A percentile compares a stretch with the other conserved stretches of the same genome.
Conservation (phyloP, 1,140 invertebrate genomes). For the Globodera rostochiensis region DNA sequence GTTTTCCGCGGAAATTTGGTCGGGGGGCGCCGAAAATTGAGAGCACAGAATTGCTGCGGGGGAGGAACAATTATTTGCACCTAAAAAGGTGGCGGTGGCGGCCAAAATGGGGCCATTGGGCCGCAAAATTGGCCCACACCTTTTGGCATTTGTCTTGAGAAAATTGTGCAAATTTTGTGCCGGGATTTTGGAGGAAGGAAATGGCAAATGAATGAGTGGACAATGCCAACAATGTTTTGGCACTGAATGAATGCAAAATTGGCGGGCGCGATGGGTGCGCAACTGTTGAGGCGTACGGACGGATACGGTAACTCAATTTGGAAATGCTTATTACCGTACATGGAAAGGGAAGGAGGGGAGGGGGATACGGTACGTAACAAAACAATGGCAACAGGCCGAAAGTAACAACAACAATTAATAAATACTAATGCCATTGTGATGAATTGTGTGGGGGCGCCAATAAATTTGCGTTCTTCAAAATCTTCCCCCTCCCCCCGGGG, state of each 20-base stretch:
- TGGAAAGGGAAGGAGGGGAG: neutral
- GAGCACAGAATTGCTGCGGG: neutral
- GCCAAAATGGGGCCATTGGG: neutral
- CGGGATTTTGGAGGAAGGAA: neutral
- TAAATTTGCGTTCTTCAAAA: too few relatives aligned
- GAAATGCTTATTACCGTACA: neutral
- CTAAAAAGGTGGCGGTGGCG: neutral
- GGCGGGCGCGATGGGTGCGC: too few relatives aligned
- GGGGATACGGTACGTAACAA: neutral
- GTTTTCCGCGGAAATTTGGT: neutral
- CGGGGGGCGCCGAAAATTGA: neutral
- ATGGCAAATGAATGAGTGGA: neutral
- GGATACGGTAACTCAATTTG: neutral
- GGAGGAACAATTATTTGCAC: slow-evolving; percentile 3
- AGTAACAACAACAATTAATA: too few relatives aligned
- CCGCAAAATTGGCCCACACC: neutral
- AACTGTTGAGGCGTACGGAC: neutral
- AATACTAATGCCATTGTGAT: too few relatives aligned
- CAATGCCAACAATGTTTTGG: neutral
- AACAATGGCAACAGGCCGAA: too few relatives aligned
- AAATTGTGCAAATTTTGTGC: neutral
- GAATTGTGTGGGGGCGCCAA: too few relatives aligned
- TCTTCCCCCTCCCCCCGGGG: too few relatives aligned
- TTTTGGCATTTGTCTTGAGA: neutral
- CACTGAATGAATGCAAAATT: too few relatives aligned